These are phyloP conservation scores for Larimichthys crocea DNA, from an alignment of 2,113 vertebrate species.

Conservation along the genomic window DNA sequence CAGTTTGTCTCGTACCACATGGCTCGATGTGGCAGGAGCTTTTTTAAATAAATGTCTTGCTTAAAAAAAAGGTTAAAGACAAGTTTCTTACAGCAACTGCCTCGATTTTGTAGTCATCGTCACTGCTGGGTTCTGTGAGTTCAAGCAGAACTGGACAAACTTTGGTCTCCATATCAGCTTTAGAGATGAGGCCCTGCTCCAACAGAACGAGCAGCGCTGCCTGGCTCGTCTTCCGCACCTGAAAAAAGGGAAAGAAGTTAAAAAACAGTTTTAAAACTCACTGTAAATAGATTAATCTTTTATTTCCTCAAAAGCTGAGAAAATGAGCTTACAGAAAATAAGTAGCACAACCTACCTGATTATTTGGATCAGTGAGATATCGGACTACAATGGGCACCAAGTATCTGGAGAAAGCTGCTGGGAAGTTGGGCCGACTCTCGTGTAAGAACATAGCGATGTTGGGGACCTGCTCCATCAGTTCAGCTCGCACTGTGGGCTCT, in stretches of 20 bases:
- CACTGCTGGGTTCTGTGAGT: constrained; percentile 88
- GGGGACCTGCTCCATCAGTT: constrained; percentile 93
- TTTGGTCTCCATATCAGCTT: constrained; percentile 90
- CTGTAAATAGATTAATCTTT: not conserved
- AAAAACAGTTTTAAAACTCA: not conserved
- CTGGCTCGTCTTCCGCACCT: constrained; percentile 94
- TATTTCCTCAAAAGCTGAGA: not conserved
- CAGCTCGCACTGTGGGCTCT: constrained; percentile 92
- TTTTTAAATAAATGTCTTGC: not conserved
- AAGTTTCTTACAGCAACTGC: constrained; percentile 88
- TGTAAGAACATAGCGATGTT: constrained; percentile 91
- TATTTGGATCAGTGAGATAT: constrained; percentile 90
- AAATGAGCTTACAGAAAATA: not conserved
- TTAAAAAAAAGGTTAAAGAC: not conserved
- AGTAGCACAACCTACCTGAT: constrained; percentile 83
- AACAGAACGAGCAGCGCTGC: constrained; percentile 90
- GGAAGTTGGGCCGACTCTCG: constrained; percentile 89
- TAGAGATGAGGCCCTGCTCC: constrained; percentile 91
- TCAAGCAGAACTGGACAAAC: constrained; percentile 91
- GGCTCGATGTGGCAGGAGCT: no score
- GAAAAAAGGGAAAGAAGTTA: not conserved
- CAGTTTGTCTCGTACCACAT: not conserved
- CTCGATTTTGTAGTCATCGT: constrained; percentile 91
- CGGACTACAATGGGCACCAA: constrained; percentile 89
- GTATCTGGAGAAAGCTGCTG: constrained; percentile 88